Base-by-base conservation (phyloP, 2,888 invertebrate genomes). In the Anagyrus pseudococci region DNA sequence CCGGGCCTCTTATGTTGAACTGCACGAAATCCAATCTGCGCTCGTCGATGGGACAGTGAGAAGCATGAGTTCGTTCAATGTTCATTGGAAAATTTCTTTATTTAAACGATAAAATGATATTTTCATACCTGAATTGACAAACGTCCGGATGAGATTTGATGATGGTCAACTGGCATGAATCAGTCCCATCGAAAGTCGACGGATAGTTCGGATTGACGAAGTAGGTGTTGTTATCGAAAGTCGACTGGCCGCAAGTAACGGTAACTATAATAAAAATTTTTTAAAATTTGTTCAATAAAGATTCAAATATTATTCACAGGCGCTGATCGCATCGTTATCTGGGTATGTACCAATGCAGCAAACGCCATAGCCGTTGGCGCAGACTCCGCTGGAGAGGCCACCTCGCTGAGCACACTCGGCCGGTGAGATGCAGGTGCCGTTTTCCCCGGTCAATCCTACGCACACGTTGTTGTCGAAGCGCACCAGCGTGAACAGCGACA, bases 161-260 rank as follows among this genome's bases (percentile, higher is more conserved):
- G 10, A 95, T 84, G 0, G 92, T 93, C 4, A 94, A 85, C 76
- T 94, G 94, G 72, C 94, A 95, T 22, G 93, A 93, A 0, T 91
- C 91, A 0, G 91, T 91, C 0, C 88, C 89, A 70, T 94, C 92
- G 73, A 87, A 92, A 0, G 80, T 75, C n/a, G 85, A 85, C 0
- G 94, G 94, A 80, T 92, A 93, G 65, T 91, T 91, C 1, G 86
- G 85, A 79, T 94, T 93, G 1, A 93, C 92, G 77, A 95, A 95
- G 74, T 93, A 92, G 0, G 94, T 94, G 1, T 90, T 89, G 76
- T 95, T 95, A 75, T 92, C 91, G 1, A 87, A 84, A 0, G 91
- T 89, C 0, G 88, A 86, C 54, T 89, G 89, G 0, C 93, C 93
- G 70, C 94, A 95, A 2, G 90, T 88, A 44, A 88, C 87, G 76